Evolutionary conservation across 2,888 invertebrate species (phyloP), one percentile per base, ranked within the genome.

Genomic region (Hyalella azteca): DNA sequence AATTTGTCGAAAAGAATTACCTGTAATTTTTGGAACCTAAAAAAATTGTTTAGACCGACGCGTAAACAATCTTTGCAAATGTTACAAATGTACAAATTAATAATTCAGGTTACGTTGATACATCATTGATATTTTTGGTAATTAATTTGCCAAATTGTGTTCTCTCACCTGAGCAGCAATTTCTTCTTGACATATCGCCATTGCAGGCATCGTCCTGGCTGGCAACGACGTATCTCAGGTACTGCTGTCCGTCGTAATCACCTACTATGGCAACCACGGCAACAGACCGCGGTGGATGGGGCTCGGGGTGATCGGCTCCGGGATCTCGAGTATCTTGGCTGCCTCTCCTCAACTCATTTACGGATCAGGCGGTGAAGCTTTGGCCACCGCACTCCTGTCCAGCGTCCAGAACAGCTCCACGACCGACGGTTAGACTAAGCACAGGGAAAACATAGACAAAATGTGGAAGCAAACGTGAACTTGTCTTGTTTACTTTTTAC

Each of bases 141-240:
- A n/a, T n/a, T n/a, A n/a, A n/a, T n/a, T n/a, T n/a, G n/a, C n/a
- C n/a, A n/a, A n/a, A n/a, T n/a, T n/a, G n/a, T n/a, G n/a, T n/a
- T n/a, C n/a, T n/a, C n/a, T n/a, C n/a, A n/a, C n/a, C n/a, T n/a
- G n/a, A n/a, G 54, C 54, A 54, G 54, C 26, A 54, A 54, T 11
- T 36, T 9, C 78, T 78, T 9, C 11, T n/a, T 11, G 78, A 78
- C 11, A 60, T 78, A n/a, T n/a, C n/a, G n/a, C n/a, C n/a, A n/a
- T n/a, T 19, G 2, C 59, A 84, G 84, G 82, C 9, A 76, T 82
- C 36, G 78, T 85, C 3, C 50, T 85, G 39, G 79, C 93, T 81
- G 93, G 93, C 41, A 93, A 93, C 87, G 93, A 93, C 87, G 91
- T 93, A 84, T 93, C 92, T 86, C 92, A 92, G 87, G 89, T 93